A percentile compares a stretch with the other conserved stretches of the same genome.
phyloP scores from a whole-genome alignment of 2,113 vertebrate genomes.

The Coreoperca whiteheadi region DNA sequence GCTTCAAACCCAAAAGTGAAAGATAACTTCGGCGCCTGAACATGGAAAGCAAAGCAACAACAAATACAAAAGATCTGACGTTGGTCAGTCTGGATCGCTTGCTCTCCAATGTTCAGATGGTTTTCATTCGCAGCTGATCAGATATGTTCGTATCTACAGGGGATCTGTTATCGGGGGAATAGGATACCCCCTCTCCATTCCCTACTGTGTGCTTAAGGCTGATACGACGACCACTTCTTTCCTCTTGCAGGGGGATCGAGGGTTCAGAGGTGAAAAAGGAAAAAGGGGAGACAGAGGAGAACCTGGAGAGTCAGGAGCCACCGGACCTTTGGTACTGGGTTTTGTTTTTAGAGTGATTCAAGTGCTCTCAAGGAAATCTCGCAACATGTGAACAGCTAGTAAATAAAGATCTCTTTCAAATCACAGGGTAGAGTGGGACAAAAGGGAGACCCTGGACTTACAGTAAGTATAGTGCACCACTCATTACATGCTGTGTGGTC shows the following conservation, averaged over 20 bases:
- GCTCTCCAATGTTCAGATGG: no score
- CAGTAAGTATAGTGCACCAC: conserved; percentile 81
- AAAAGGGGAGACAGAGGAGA: conserved; percentile 88
- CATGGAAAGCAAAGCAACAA: no score
- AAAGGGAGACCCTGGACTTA: conserved; percentile 89
- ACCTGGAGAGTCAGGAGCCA: conserved; percentile 82
- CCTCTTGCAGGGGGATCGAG: conserved; percentile 86
- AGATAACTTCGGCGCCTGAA: neutral
- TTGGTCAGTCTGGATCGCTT: no score
- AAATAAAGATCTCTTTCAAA: conserved; percentile 21
- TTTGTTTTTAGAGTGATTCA: neutral
- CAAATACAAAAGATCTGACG: no score
- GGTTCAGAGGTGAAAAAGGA: conserved; percentile 85
- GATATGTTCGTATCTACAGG: neutral
- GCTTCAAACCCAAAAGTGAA: neutral
- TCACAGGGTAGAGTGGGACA: conserved; percentile 84
- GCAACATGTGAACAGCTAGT: neutral
- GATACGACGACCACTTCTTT: neutral
- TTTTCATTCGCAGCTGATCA: no score
- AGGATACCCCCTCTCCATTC: neutral
- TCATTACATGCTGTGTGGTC: neutral
- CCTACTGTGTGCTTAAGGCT: neutral
- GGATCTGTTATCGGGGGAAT: neutral
- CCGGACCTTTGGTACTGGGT: conserved; percentile 82
- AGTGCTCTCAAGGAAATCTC: neutral